These are phyloP conservation scores for Lepisosteus oculatus DNA, from an alignment of 2,113 vertebrate species.

Conservation along the genomic window DNA sequence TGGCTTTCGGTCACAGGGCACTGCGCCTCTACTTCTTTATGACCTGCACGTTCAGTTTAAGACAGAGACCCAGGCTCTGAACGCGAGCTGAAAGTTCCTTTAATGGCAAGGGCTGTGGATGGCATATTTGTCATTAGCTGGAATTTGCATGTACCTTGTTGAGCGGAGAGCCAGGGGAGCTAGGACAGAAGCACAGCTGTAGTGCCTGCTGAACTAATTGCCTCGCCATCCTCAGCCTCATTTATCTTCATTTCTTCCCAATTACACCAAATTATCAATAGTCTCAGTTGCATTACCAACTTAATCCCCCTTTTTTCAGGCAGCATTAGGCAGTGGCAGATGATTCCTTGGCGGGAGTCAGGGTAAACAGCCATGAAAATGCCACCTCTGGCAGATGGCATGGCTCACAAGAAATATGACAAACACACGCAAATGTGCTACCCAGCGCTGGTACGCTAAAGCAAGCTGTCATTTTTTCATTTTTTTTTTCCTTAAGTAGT, in stretches of 20 bases:
- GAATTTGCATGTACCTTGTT: conserved; percentile 76
- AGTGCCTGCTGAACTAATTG: conserved; percentile 80
- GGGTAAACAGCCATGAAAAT: conserved; percentile 85
- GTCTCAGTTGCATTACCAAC: conserved; percentile 86
- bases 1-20: too few relatives aligned
- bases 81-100: conserved; percentile 40
- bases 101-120: conserved; percentile 54
- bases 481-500: conserved; percentile 52
- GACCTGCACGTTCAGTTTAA: too few relatives aligned
- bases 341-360: conserved; percentile 88
- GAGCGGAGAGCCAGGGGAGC: conserved; percentile 72
- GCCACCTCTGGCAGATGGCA: conserved; percentile 86
- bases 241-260: conserved; percentile 95
- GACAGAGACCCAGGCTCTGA: not conserved
- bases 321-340: conserved; percentile 82
- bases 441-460: conserved; percentile 64
- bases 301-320: conserved; percentile 81
- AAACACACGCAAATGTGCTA: conserved; percentile 80
- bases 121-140: conserved; percentile 74
- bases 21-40: too few relatives aligned
- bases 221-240: conserved; percentile 83
- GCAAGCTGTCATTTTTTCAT: conserved; percentile 74
- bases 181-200: conserved; percentile 82
- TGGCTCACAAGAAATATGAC: conserved; percentile 82
- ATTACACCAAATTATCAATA: conserved; percentile 93